Evolutionary conservation across 2,113 vertebrate genomes (phyloP), one percentile per base, ranked within the genome.

Genomic region (Sarotherodon lohbergeri): DNA sequence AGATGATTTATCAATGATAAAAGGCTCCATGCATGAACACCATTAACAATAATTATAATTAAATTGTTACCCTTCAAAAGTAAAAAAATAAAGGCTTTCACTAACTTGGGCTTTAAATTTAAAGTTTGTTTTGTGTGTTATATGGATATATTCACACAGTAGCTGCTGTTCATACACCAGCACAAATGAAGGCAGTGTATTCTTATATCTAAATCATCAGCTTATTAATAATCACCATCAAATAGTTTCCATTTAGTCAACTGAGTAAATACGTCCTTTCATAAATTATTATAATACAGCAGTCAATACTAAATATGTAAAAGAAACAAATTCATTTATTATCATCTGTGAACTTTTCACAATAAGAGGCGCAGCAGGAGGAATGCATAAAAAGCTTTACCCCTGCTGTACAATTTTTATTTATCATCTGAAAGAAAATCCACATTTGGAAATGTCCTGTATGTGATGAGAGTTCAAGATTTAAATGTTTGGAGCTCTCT

Each of bases 1-100:
- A 89, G 68, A 59, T 89, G 84, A 59, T 61, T 86, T 91, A 87
- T 80, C 16, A 86, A 24, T 88, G 9, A 83, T 83, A 92, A 84
- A 90, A 91, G 59, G 13, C 80, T 89, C 80, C 81, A 85, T 86
- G 87, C 86, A 91, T 91, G 80, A 13, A 91, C 82, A 84, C 90
- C 85, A 79, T 81, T 86, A 91, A 91, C 41, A 46, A 48, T 3
- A 27, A 73, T 90, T 89, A 84, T 34, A 90, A 92, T 90, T 83
- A 81, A 93, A 94, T 91, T 79, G 88, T 92, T 92, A 71, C 83
- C 71, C 76, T 57, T 66, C 39, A 54, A 84, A 82, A 76, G 2
- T 48, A 56, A 50, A 8, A 5, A 3, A 7, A 82, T 6, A 24
- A 66, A 55, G 27, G 13, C 59, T 81, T 86, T 68, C 22, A 81